Evolutionary conservation across 2,888 invertebrate genomes (phyloP).

Genomic region (Cephonodes hylas): DNA sequence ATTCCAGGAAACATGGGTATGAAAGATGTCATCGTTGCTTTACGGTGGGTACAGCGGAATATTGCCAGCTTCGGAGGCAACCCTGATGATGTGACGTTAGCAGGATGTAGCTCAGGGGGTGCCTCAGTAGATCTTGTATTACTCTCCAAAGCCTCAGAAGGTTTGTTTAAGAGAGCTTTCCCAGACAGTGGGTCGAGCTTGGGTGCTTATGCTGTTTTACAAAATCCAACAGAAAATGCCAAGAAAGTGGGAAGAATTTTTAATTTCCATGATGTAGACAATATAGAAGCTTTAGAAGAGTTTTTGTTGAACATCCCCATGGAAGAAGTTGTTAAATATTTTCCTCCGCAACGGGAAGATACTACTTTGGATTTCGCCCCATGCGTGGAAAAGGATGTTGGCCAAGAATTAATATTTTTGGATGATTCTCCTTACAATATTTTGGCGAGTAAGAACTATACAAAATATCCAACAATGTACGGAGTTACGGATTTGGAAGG

Average conservation of each 20-base stretch:
- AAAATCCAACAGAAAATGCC: conserved; percentile 33
- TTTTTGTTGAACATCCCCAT: conserved; percentile 32
- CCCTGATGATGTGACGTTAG: conserved; percentile 40
- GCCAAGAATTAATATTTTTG: conserved; percentile 28
- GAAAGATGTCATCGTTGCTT: conserved; percentile 44
- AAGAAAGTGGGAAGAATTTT: conserved; percentile 28
- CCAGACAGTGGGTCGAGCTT: conserved; percentile 25
- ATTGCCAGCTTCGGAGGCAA: conserved; percentile 45
- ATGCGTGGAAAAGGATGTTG: conserved; percentile 31
- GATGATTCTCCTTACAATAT: conserved; percentile 34
- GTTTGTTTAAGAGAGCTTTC: conserved; percentile 18
- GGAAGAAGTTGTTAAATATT: no score
- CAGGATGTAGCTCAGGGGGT: conserved; percentile 39
- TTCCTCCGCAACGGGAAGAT: conserved; percentile 18
- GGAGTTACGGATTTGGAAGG: conserved; percentile 44
- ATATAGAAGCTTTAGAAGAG: conserved; percentile 30
- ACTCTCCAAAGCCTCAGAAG: conserved; percentile 30
- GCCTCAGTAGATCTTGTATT: conserved; percentile 32
- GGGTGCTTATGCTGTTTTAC: conserved; percentile 29
- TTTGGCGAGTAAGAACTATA: conserved; percentile 27
- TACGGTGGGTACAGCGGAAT: conserved; percentile 44
- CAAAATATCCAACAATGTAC: conserved; percentile 35
- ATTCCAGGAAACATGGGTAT: conserved; percentile 47
- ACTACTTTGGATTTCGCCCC: conserved; percentile 25
- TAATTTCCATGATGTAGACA: conserved; percentile 26